Evolutionary conservation across 2,797 vertebrate genomes (phyloP), one percentile per base, ranked within the genome.

Genomic region (Coranthus polyacanthus): DNA sequence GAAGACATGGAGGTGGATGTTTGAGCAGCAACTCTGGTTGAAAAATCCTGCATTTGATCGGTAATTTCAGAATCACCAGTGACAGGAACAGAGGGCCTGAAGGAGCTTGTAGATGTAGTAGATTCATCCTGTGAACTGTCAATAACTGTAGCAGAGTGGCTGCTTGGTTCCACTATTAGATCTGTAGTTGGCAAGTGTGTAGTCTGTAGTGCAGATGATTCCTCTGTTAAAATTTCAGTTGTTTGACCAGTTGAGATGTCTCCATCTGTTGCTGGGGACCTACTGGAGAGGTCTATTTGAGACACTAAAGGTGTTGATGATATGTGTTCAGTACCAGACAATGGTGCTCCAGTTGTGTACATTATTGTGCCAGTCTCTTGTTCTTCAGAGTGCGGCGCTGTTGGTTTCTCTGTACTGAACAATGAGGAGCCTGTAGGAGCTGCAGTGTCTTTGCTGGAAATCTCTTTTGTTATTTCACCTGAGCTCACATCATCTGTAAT

Each of bases 221-320:
- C 55, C 2, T 67, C 58, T 17, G 29, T 21, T 17, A 72, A 55
- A 22, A 78, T 51, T 46, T 67, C 74, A 62, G 52, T 54, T 46
- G 63, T 50, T 55, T 68, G 60, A 2, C 50, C 20, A 22, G 42
- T 9, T 54, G 44, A 68, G 5, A 26, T 59, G 2, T 41, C 6
- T 0, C 45, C 20, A 15, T 68, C 64, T n/a, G 53, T 64, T 1
- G 70, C 9, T 17, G 29, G 0, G 29, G 68, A 51, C n/a, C n/a
- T n/a, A n/a, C n/a, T n/a, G n/a, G 11, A 8, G 5, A 13, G 6
- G 21, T 20, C 7, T 11, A 17, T 38, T 10, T 16, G n/a, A 7
- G 45, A 49, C 20, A 22, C 37, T 12, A 13, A 15, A 18, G 45
- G 26, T 41, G 36, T 17, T 29, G 46, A 49, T 3, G 32, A 32